Evolutionary conservation across 2,113 vertebrate genomes (phyloP).

Genomic region (Nestor notabilis): DNA sequence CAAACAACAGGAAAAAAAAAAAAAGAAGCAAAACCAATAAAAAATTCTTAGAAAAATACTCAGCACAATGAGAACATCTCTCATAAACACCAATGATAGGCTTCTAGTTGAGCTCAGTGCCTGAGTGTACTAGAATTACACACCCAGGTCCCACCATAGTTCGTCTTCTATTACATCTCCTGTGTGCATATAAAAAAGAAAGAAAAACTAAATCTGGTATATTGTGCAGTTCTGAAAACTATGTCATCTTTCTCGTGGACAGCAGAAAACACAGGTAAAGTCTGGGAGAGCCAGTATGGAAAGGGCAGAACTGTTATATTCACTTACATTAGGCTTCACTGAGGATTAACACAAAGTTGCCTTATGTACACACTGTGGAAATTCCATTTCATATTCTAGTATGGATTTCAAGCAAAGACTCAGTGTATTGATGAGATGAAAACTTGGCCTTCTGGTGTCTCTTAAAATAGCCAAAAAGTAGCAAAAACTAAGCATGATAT

Average conservation of each 20-base stretch:
- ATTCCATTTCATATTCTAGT: not conserved
- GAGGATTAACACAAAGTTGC: not conserved
- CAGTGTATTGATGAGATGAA: not conserved
- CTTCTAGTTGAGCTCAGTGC: not conserved
- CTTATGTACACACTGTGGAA: not conserved
- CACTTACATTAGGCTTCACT: not conserved
- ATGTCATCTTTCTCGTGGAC: not conserved
- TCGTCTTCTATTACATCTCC: not conserved
- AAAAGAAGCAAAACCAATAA: rapidly evolving
- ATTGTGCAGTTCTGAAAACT: not conserved
- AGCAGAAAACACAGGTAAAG: not conserved
- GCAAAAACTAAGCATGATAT: not conserved
- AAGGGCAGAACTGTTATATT: not conserved
- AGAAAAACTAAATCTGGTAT: not conserved
- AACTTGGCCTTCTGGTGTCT: not conserved
- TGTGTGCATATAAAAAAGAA: not conserved
- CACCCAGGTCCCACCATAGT: not conserved
- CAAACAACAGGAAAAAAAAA: no score
- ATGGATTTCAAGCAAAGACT: not conserved
- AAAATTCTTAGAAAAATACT: not conserved
- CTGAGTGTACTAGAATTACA: not conserved
- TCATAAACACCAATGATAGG: rapidly evolving
- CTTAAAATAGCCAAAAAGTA: not conserved
- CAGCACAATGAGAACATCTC: not conserved
- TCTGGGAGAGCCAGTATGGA: not conserved